phyloP scores from a whole-genome alignment of 1,140 invertebrate species.

The Maconellicoccus hirsutus region DNA sequence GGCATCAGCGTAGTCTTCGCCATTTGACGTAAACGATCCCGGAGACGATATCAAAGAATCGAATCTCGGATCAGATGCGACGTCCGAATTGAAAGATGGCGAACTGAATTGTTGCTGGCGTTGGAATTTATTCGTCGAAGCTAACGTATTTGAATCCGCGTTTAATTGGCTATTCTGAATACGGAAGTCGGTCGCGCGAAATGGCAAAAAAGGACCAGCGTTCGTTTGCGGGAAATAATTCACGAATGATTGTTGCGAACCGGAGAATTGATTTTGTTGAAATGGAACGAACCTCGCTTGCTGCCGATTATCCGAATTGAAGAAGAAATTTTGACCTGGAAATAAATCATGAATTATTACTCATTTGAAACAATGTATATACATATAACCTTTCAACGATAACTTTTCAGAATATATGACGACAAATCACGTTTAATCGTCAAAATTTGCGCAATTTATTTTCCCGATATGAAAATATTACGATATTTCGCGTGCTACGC shows the following conservation, averaged over 20 bases:
- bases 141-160: constrained; percentile 5
- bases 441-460: too few relatives aligned
- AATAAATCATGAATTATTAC: neutral
- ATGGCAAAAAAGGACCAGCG: constrained; percentile 26
- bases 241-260: constrained; percentile 24
- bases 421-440: too few relatives aligned
- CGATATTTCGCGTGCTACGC: too few relatives aligned
- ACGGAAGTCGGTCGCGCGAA: constrained; percentile 22
- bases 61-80: constrained; percentile 12
- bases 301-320: constrained; percentile 25
- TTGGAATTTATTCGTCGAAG: constrained; percentile 15
- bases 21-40: neutral
- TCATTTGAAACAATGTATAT: too few relatives aligned
- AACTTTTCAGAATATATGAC: too few relatives aligned
- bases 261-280: constrained; percentile 24
- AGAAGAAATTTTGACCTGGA: constrained; percentile 29
- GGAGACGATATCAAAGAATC: constrained; percentile 1
- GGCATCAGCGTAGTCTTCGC: neutral
- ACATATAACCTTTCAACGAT: too few relatives aligned
- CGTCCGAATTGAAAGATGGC: constrained; percentile 23
- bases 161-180: constrained; percentile 9
- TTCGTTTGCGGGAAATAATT: constrained; percentile 27
- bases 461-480: too few relatives aligned
- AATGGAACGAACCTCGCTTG: constrained; percentile 25
- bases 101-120: constrained; percentile 15